Base-by-base conservation (phyloP, 2,113 vertebrate species). In the Ceratotherium simum region DNA sequence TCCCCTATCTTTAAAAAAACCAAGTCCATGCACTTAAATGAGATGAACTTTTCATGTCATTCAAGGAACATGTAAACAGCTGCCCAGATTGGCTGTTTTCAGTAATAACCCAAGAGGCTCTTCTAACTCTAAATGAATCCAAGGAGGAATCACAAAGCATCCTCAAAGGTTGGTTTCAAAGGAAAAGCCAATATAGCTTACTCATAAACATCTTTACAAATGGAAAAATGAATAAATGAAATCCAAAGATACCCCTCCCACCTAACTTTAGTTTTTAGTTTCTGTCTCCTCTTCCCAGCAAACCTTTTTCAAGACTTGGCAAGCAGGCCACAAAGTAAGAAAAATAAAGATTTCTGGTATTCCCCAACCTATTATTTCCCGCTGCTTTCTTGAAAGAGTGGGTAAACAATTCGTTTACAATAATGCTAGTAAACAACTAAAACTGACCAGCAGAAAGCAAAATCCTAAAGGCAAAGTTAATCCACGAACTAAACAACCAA, bases 231-330 rank as follows among this genome's bases (percentile, higher is more conserved):
- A 90, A 70, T 70, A 76, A 92, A 91, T 81, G 42, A 95, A 94
- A 69, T 76, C 82, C 91, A 92, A 89, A 96, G 80, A 94, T 14
- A 96, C 80, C 78, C 81, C 67, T 96, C 81, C 90, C 97, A 89
- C 39, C 46, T 95, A 84, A 97, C 83, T 96, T 97, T 91, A 95
- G 88, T 90, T 84, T 96, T 93, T 29, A 72, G 72, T 92, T 96
- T 95, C 90, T 60, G 72, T 62, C 89, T 96, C 69, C 51, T 98
- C 70, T 95, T 94, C 33, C 75, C 51, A 92, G 84, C 3, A 76
- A 70, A 76, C 70, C 75, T 89, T 96, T 95, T 95, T 67, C 88
- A 82, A 93, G 31, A 93, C 36, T 69, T 96, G 70, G 81, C 88
- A 92, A 95, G 60, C 25, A 20, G 80, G 18, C 9, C 25, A 51